These are phyloP conservation scores for Calvadosia cruxmelitensis DNA, from an alignment of 30 jellyfish, hydroid and myxozoan species.

Conservation along the genomic window DNA sequence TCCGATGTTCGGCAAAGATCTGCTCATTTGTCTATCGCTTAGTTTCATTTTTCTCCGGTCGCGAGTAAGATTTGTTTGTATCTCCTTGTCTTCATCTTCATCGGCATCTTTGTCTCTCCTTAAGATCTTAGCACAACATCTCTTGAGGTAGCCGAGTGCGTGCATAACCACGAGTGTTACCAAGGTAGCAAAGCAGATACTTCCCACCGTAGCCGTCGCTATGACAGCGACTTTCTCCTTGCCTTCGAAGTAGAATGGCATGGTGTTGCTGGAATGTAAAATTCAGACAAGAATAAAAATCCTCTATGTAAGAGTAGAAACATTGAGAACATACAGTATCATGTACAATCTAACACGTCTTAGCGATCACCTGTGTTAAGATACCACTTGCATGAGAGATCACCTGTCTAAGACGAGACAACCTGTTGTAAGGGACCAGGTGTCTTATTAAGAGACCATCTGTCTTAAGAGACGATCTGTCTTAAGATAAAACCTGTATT, in stretches of 20 bases:
- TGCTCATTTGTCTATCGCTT: background rate
- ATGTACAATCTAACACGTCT: no score
- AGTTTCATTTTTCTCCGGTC: background rate
- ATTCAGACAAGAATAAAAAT: no score
- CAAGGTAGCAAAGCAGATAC: background rate
- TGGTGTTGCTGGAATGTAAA: no score
- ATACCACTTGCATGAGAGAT: no score
- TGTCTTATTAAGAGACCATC: no score
- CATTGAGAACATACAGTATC: no score
- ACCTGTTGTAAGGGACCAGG: no score
- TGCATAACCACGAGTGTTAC: background rate
- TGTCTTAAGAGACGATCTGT: no score
- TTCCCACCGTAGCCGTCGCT: background rate
- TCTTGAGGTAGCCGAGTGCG: background rate
- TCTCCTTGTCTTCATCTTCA: background rate
- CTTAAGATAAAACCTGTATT: no score
- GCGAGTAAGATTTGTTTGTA: background rate
- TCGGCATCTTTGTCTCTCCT: background rate
- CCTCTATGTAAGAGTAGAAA: no score
- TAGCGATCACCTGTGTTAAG: no score
- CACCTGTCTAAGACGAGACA: no score
- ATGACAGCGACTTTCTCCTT: background rate
- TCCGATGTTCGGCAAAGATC: background rate
- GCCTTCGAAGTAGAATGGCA: background rate
- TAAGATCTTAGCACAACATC: background rate